Percentiles rank a stretch among this genome's conserved stretches.
phyloP scores from a whole-genome alignment of 2,113 vertebrate genomes.

The Condylura cristata region DNA sequence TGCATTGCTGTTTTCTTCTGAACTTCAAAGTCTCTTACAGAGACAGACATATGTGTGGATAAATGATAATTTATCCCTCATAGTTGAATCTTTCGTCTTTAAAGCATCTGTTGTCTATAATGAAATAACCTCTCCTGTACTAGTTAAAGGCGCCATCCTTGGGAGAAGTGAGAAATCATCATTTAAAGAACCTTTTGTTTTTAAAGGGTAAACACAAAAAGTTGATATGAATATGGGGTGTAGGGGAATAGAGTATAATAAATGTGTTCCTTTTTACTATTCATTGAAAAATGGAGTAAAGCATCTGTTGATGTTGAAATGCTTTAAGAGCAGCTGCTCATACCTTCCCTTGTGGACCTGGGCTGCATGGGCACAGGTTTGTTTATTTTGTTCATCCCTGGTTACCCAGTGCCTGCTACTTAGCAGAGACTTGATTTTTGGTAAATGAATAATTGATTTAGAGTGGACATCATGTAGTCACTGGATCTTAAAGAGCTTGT shows the following conservation, averaged over 20 bases:
- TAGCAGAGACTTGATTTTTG: not conserved
- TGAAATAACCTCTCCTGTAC: conserved; percentile 22
- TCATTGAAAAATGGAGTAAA: not conserved
- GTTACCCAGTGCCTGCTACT: not conserved
- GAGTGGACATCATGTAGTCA: not conserved
- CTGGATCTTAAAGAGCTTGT: not conserved
- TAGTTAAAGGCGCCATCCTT: not conserved
- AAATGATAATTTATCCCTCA: conserved; percentile 1
- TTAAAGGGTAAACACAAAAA: not conserved
- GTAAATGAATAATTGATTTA: not conserved
- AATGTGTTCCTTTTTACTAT: not conserved
- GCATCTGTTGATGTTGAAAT: not conserved
- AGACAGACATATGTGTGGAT: not conserved
- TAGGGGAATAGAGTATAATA: not conserved
- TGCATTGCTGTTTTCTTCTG: not conserved
- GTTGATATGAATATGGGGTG: not conserved
- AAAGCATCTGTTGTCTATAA: conserved; percentile 2
- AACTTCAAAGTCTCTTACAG: not conserved
- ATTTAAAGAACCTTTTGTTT: conserved; percentile 12
- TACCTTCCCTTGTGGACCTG: not conserved
- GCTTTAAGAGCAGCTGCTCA: not conserved
- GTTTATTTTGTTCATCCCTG: not conserved
- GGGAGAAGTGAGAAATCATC: not conserved
- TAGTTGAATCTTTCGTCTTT: not conserved
- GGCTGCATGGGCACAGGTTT: not conserved